A percentile compares a stretch with the other conserved stretches of the same genome.
These are phyloP conservation scores for Sinocyclocheilus maitianheensis DNA, from an alignment of 2,113 vertebrate genomes.

Conservation along the genomic window DNA sequence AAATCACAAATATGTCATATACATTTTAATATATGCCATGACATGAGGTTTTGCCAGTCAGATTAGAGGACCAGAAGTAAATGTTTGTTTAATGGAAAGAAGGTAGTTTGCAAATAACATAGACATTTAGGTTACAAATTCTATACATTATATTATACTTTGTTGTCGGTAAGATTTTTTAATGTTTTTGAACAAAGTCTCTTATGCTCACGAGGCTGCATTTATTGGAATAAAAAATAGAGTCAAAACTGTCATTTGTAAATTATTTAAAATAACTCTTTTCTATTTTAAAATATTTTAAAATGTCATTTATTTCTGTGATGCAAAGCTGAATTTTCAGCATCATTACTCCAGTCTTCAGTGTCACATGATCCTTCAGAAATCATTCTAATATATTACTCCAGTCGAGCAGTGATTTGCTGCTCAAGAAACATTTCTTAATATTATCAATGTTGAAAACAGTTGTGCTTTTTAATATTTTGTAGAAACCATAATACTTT, in stretches of 20 bases:
- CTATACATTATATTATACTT: background rate
- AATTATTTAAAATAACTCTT: background rate
- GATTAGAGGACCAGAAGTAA: background rate
- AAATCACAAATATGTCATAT: background rate
- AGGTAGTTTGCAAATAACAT: background rate
- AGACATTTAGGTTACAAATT: background rate
- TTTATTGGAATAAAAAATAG: background rate
- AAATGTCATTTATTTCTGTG: too few species aligned
- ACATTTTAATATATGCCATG: background rate
- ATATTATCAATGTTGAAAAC: background rate
- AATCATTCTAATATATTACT: background rate
- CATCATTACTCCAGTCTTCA: background rate
- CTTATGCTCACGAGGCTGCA: background rate
- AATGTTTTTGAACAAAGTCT: background rate
- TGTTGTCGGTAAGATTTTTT: background rate
- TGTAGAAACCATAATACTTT: background rate
- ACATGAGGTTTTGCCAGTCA: background rate
- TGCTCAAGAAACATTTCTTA: background rate
- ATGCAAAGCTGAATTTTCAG: too few species aligned
- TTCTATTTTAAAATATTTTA: background rate
- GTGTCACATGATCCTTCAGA: background rate
- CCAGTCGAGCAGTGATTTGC: too few species aligned
- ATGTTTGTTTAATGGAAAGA: background rate
- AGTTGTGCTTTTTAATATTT: background rate
- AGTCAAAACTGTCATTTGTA: background rate